Evolutionary conservation across 2,888 invertebrate genomes (phyloP), one percentile per base, ranked within the genome.

Genomic region (Philopedon plagiatum): DNA sequence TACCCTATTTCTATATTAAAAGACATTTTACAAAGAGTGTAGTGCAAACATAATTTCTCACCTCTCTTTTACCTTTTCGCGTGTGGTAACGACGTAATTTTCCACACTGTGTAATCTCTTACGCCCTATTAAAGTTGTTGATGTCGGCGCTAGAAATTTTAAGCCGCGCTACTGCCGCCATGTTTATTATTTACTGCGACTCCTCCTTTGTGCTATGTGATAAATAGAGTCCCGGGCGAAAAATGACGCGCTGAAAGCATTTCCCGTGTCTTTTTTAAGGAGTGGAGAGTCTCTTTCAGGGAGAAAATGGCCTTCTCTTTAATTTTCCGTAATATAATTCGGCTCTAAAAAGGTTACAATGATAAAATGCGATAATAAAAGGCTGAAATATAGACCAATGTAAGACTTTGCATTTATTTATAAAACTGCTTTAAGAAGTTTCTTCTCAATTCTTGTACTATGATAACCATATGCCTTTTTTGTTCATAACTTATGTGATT

Each of bases 31-130:
- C 9, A 37, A 19, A 37, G 56, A 51, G 56, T 39, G 19, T 26
- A 29, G 56, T 21, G 39, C 29, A 41, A 65, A 65, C 57, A 57
- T 65, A 65, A 65, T 67, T 67, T 67, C 67, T 49, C 67, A 58
- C 58, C 65, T 65, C 65, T 56, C 58, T 68, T 63, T 54, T 57
- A 63, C 63, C 63, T 62, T 68, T 62, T 63, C 63, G 62, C 56
- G 63, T 63, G 34, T 57, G 44, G 57, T 69, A 63, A 69, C 69
- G 69, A 69, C 23, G 69, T 69, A 69, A 69, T 69, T 69, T 69
- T 69, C 70, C 70, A 39, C 63, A 64, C 70, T 64, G 64, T 71
- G 70, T 64, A 71, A 71, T 71, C 70, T 71, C 70, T 71, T 71
- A 71, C 58, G 64, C 63, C 70, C 70, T 71, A 71, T 71, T 71